phyloP scores from a whole-genome alignment of 2,113 vertebrate genomes.

The Noctilio leporinus region DNA sequence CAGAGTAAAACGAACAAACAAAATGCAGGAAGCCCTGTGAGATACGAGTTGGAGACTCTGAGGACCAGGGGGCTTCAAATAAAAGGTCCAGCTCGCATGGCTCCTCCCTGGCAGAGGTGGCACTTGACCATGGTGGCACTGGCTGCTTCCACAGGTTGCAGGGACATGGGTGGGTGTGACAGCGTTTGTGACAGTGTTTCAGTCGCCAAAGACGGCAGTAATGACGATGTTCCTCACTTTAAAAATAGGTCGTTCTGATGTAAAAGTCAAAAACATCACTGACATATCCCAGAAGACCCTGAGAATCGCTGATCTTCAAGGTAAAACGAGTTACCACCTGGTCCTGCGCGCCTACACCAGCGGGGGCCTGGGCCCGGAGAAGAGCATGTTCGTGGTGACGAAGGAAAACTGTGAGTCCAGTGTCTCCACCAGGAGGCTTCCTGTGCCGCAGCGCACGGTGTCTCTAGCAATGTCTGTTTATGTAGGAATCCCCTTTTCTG shows the following conservation, averaged over 20 bases:
- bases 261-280: conserved; percentile 82
- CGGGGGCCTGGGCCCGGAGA: conserved; percentile 79
- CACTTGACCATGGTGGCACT: not conserved
- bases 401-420: conserved; percentile 82
- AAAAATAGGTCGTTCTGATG: conserved; percentile 75
- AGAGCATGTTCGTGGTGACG: conserved; percentile 79
- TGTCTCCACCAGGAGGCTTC: not conserved
- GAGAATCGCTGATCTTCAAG: conserved; percentile 81
- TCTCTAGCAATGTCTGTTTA: not conserved
- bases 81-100: not conserved
- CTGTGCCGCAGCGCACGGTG: accelerated
- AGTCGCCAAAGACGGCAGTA: not conserved
- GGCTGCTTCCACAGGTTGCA: not conserved
- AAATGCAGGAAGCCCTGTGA: not conserved
- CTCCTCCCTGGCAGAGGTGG: not conserved
- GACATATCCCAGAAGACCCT: conserved; percentile 77
- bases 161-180: not conserved
- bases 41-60: not conserved
- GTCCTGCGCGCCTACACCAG: conserved; percentile 79
- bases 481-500: not conserved
- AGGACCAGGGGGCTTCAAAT: not conserved
- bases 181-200: not conserved
- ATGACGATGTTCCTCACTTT: not conserved
- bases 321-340: conserved; percentile 83
- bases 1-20: not conserved